Base-by-base conservation (phyloP, 2,797 vertebrate genomes). In the Pseudotriccus pelzelni region DNA sequence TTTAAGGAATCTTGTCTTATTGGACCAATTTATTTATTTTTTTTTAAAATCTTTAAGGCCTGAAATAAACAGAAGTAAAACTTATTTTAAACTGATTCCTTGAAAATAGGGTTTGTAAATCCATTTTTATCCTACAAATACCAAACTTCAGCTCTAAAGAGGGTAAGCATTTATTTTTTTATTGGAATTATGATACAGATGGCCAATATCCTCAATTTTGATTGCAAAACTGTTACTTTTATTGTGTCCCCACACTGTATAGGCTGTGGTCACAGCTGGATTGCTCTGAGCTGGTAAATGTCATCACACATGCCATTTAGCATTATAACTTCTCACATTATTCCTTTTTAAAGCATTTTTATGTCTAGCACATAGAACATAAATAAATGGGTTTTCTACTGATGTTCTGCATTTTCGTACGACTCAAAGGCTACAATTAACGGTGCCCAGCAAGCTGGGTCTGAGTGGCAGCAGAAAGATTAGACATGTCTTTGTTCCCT, bases 301-400 rank as follows among this genome's bases (percentile, higher is more conserved):
- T 66, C 92, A 91, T 94, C 93, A 77, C 52, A 24, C 72, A 72
- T 94, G 87, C 84, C 69, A 87, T 60, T 93, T 93, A 91, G 75
- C 84, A 81, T 89, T 79, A 83, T 67, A 85, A 78, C 53, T 52
- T 67, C 55, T 92, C 75, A 56, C 56, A 21, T 56, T 81, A 63
- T 73, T 93, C n/a, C 30, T 41, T 92, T 83, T 81, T 64, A 18
- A 86, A 78, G 49, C 79, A 39, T 89, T 87, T 85, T 92, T 77
- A 47, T 90, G 27, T 77, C 16, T 64, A 80, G 39, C 47, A 58
- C 47, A 8, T 10, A 39, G 50, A 74, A 78, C 47, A 43, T 27
- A 90, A 83, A 87, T 56, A 89, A 88, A 67, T 60, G 53, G 7
- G 4, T 43, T 83, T 92, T 55, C 64, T 82, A 14, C 37, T 87